Conservation (phyloP, 2,797 vertebrate genomes). For the Acridotheres tristis region DNA sequence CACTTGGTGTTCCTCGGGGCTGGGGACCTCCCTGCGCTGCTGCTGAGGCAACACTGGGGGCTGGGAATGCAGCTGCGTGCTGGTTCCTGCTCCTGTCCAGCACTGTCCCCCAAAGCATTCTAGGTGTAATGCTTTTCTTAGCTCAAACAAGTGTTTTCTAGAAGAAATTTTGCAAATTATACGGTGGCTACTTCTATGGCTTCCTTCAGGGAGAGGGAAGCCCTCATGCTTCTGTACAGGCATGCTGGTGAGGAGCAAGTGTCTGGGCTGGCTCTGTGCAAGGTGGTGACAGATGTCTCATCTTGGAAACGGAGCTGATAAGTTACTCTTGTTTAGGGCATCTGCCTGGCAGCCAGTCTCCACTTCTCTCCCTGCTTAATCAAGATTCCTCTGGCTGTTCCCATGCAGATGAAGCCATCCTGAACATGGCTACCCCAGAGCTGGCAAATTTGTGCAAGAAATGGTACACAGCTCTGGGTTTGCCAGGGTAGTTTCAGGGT, state of each 20-base stretch:
- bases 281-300: conserved; percentile 42
- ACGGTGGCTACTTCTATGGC: background rate
- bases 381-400: background rate
- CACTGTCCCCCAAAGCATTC: background rate
- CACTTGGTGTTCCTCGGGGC: background rate
- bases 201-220: background rate
- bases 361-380: conserved; percentile 26
- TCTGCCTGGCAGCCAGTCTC: conserved; percentile 36
- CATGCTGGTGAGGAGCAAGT: background rate
- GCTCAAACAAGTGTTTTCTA: background rate
- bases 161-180: background rate
- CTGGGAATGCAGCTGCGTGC: background rate
- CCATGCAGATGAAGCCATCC: background rate
- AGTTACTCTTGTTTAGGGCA: conserved; percentile 45
- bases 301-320: conserved; percentile 51
- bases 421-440: accelerated
- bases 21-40: background rate
- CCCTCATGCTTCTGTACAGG: background rate
- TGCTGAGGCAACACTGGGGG: accelerated
- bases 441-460: background rate
- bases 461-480: background rate
- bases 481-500: background rate
- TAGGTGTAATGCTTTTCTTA: background rate
- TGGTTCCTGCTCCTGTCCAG: background rate
- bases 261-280: background rate